phyloP scores from a whole-genome alignment of 2,888 invertebrate genomes.

The Dusona sp. region DNA sequence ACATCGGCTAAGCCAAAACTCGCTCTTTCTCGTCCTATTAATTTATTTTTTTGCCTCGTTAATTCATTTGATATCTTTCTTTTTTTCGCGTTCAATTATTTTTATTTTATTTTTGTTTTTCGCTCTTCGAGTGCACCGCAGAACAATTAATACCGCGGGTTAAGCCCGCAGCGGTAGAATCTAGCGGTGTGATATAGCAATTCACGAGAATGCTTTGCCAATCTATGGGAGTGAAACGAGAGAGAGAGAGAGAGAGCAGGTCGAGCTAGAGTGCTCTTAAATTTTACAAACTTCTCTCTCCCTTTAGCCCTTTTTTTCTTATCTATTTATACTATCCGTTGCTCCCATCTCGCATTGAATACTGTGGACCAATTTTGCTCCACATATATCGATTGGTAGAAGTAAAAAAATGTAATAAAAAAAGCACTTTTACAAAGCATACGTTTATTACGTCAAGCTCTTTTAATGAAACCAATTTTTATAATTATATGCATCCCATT shows the following conservation, averaged over 20 bases:
- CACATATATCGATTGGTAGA: neutral
- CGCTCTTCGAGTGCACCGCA: constrained; percentile 38
- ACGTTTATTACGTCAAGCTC: neutral
- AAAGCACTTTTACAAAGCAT: neutral
- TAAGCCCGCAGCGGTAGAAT: constrained; percentile 48
- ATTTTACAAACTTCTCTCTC: constrained; percentile 54
- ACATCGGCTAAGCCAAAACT: constrained; percentile 44
- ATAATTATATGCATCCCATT: neutral
- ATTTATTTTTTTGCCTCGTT: constrained; percentile 25
- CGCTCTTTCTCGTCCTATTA: constrained; percentile 9
- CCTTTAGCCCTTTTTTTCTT: constrained; percentile 15
- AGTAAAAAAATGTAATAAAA: neutral
- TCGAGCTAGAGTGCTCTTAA: constrained; percentile 45
- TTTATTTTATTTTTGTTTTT: neutral
- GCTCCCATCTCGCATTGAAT: constrained; percentile 34
- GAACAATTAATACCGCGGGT: constrained; percentile 63
- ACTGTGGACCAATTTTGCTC: neutral
- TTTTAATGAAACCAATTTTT: neutral
- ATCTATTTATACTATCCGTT: constrained; percentile 37
- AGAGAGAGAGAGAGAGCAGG: neutral
- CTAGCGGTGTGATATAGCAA: constrained; percentile 32
- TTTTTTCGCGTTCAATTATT: constrained; percentile 22
- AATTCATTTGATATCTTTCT: constrained; percentile 12
- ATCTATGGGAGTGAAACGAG: neutral
- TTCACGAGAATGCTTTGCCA: constrained; percentile 36